A percentile compares a stretch with the other conserved stretches of the same genome.
phyloP scores from a whole-genome alignment of 92 coral and sea anemone species.

The Siderastrea radians region DNA sequence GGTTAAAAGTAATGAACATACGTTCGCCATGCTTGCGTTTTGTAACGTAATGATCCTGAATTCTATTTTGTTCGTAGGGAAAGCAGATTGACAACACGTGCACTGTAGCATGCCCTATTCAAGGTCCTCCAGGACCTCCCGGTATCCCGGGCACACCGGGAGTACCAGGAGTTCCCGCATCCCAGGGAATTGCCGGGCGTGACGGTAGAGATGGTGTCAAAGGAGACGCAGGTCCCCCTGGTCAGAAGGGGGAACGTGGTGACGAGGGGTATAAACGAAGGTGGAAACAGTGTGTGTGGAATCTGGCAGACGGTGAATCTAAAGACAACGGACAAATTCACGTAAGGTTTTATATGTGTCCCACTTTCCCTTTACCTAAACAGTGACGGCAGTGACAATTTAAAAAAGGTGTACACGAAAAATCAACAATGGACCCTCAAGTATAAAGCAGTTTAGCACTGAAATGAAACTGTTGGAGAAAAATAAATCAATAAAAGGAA shows the following conservation, averaged over 20 bases:
- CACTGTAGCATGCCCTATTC: background rate
- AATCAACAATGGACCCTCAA: too few relatives aligned
- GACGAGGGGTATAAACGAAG: constrained; percentile 1
- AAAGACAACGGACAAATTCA: constrained; percentile 3
- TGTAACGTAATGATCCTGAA: too few relatives aligned
- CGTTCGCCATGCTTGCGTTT: too few relatives aligned
- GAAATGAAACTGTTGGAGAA: too few relatives aligned
- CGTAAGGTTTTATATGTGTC: background rate
- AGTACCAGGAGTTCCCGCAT: background rate
- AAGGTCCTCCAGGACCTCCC: constrained; percentile 3
- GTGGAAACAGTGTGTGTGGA: constrained; percentile 8
- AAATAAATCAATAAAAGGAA: too few relatives aligned
- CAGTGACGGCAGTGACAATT: too few relatives aligned
- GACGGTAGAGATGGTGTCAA: background rate
- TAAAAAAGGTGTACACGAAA: too few relatives aligned
- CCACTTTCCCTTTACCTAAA: background rate
- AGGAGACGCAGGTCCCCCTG: constrained; percentile 1
- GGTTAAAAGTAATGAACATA: too few relatives aligned
- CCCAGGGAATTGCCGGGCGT: constrained; percentile 11
- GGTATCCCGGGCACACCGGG: background rate
- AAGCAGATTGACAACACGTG: background rate
- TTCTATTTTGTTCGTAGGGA: background rate
- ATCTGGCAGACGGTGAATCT: background rate
- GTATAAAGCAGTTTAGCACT: too few relatives aligned
- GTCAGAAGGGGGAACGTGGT: constrained; percentile 15